Percentiles rank a stretch among this genome's conserved stretches.
These are phyloP conservation scores for Berghia stephanieae DNA, from an alignment of 1,140 invertebrate species.

Conservation along the genomic window DNA sequence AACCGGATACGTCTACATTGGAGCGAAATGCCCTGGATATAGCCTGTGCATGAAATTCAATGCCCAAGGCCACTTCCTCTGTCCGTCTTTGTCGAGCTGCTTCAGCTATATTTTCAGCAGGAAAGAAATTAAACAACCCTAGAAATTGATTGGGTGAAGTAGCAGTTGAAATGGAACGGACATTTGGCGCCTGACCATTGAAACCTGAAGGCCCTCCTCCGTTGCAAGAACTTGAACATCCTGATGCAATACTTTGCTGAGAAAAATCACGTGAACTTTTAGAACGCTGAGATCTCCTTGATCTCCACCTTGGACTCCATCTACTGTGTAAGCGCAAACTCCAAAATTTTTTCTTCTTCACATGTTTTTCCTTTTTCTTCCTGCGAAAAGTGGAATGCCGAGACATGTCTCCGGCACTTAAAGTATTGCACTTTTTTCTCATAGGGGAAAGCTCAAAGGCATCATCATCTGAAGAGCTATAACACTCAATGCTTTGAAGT, in stretches of 20 bases:
- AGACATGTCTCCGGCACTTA: conserved; percentile 5
- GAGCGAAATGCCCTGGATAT: background rate
- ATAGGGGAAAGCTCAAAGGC: background rate
- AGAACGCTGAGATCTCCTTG: background rate
- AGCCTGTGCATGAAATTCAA: conserved; percentile 68
- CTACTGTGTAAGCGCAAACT: conserved; percentile 48
- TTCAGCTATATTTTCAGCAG: too few species aligned
- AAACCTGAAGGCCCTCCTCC: conserved; percentile 9
- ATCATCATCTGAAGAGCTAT: conserved; percentile 21
- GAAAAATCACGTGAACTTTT: conserved; percentile 21
- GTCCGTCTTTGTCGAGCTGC: conserved; percentile 65
- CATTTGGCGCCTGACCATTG: conserved; percentile 32
- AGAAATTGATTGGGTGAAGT: too few species aligned
- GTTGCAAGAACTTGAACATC: background rate
- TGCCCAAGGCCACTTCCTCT: conserved; percentile 80
- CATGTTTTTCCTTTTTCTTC: conserved; percentile 37
- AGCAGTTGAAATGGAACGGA: conserved; percentile 3
- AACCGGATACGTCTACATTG: background rate
- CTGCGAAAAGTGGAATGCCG: conserved; percentile 23
- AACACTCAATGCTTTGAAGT: background rate
- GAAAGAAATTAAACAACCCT: too few species aligned
- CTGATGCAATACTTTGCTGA: background rate
- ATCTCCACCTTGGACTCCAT: conserved; percentile 31
- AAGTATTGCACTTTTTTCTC: background rate
- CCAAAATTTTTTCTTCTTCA: conserved; percentile 53